Evolutionary conservation across 2,888 invertebrate genomes (phyloP).

Genomic region (Melanostoma mellinum): DNA sequence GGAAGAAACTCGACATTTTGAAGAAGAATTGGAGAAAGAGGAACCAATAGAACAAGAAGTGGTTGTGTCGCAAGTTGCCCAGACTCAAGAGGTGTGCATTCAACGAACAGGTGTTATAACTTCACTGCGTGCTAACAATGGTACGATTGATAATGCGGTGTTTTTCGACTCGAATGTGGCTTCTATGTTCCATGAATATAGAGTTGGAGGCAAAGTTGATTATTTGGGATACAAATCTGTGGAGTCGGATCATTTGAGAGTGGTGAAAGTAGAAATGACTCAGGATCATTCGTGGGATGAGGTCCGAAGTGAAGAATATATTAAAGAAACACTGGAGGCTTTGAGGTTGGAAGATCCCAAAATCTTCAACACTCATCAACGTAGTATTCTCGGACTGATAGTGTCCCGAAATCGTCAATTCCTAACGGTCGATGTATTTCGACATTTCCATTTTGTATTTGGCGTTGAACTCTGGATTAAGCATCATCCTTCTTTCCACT

Average conservation of each 20-base stretch:
- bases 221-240: slow-evolving; percentile 84
- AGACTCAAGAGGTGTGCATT: slow-evolving; percentile 46
- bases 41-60: slow-evolving; percentile 65
- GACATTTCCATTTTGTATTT: neutral
- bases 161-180: slow-evolving; percentile 83
- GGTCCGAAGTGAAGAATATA: slow-evolving; percentile 80
- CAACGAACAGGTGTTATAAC: slow-evolving; percentile 84
- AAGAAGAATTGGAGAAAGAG: slow-evolving; percentile 77
- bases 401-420: slow-evolving; percentile 74
- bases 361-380: slow-evolving; percentile 77
- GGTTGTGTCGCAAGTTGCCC: neutral
- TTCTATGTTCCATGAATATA: slow-evolving; percentile 77
- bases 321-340: slow-evolving; percentile 74
- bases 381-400: slow-evolving; percentile 77
- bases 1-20: slow-evolving; percentile 82
- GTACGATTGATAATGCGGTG: slow-evolving; percentile 85
- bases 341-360: slow-evolving; percentile 74
- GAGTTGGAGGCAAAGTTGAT: slow-evolving; percentile 83
- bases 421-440: slow-evolving; percentile 68
- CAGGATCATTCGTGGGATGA: slow-evolving; percentile 83
- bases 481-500: neutral
- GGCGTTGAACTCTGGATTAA: neutral
- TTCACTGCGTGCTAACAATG: slow-evolving; percentile 82
- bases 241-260: slow-evolving; percentile 81
- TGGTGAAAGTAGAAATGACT: slow-evolving; percentile 85